Conservation (phyloP, 2,888 invertebrate genomes). For the Drosophila kuntzei region DNA sequence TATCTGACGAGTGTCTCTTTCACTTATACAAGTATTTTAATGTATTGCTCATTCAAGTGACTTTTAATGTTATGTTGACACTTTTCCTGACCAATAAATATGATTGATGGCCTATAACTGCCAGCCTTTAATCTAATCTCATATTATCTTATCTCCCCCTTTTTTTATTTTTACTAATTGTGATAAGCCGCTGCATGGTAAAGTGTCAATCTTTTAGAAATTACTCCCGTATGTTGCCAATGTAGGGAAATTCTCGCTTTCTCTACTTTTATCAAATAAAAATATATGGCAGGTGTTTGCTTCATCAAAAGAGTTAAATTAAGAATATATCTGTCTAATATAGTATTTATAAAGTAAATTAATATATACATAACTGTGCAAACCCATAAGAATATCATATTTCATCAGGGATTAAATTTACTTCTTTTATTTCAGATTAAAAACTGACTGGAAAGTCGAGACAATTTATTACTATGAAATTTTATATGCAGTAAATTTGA, state of each 20-base stretch:
- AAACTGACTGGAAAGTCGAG: background rate
- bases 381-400: background rate
- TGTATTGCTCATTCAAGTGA: conserved; percentile 27
- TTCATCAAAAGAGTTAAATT: background rate
- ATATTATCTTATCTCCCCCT: conserved; percentile 47
- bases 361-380: background rate
- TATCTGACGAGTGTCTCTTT: conserved; percentile 22
- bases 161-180: background rate
- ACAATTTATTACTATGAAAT: background rate
- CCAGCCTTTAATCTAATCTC: conserved; percentile 27
- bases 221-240: conserved; percentile 20
- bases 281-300: background rate
- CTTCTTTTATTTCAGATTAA: background rate
- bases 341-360: background rate
- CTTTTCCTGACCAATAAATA: conserved; percentile 22
- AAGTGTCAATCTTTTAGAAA: conserved; percentile 1
- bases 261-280: background rate
- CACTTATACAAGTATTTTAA: conserved; percentile 11
- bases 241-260: conserved; percentile 5
- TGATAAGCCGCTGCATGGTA: conserved; percentile 31
- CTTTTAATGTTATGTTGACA: conserved; percentile 2
- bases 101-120: conserved; percentile 29
- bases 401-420: background rate
- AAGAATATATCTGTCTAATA: background rate
- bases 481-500: background rate